These are phyloP conservation scores for Eurytoma adleriae DNA, from an alignment of 2,888 invertebrate genomes.

Conservation along the genomic window DNA sequence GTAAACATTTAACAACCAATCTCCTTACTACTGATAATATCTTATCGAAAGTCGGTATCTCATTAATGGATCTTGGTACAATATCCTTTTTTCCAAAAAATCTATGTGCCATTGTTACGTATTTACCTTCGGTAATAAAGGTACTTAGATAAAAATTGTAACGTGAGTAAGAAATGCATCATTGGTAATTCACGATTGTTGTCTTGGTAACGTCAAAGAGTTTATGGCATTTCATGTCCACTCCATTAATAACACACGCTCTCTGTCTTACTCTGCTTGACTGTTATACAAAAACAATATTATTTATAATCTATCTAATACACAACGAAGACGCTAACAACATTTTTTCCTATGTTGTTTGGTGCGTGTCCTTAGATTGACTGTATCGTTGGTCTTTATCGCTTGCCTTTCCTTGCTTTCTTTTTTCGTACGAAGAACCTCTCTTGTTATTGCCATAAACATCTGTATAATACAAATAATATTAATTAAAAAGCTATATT, in stretches of 20 bases:
- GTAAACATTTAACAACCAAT: conserved; percentile 56
- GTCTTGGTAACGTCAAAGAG: conserved; percentile 62
- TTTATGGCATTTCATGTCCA: conserved; percentile 65
- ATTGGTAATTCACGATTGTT: conserved; percentile 62
- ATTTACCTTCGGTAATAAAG: conserved; percentile 58
- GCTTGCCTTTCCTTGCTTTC: conserved; percentile 87
- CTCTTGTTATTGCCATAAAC: conserved; percentile 85
- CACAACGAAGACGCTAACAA: conserved; percentile 69
- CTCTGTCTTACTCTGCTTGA: conserved; percentile 63
- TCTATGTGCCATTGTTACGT: conserved; percentile 44
- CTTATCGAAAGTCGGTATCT: conserved; percentile 55
- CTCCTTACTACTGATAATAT: conserved; percentile 45
- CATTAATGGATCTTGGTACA: conserved; percentile 62
- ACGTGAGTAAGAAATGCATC: conserved; percentile 64
- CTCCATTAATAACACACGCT: conserved; percentile 63
- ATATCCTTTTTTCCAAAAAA: conserved; percentile 36
- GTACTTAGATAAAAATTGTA: conserved; percentile 63
- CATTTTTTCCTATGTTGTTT: conserved; percentile 78
- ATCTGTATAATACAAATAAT: conserved; percentile 77
- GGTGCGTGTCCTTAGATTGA: conserved; percentile 83
- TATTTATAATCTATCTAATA: conserved; percentile 60
- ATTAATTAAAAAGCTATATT: background rate
- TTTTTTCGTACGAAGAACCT: conserved; percentile 91
- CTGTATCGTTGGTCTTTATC: conserved; percentile 82
- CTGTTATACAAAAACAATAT: conserved; percentile 65